Conservation (phyloP, 1,140 invertebrate genomes). For the Tribolium madens region DNA sequence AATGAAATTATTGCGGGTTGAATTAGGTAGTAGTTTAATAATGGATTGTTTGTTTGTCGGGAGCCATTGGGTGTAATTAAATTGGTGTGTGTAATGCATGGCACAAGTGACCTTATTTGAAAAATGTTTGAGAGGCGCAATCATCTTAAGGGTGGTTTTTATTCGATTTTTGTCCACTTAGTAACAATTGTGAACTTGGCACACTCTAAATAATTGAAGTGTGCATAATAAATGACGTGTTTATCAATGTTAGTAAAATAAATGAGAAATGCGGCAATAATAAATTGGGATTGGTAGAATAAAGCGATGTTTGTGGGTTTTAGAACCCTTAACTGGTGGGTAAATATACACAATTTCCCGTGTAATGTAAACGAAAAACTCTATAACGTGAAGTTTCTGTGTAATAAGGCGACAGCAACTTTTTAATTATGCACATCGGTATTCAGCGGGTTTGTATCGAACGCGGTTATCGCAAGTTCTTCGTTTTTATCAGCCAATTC, state of each 20-base stretch:
- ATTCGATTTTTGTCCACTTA: conserved; percentile 11
- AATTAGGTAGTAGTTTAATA: conserved; percentile 9
- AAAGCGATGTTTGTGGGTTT: conserved; percentile 37
- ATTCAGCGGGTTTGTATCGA: conserved; percentile 37
- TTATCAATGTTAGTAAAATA: conserved; percentile 36
- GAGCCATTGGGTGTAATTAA: conserved; percentile 13
- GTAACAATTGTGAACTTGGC: conserved; percentile 8
- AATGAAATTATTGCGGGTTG: conserved; percentile 15
- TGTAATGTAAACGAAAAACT: conserved; percentile 38
- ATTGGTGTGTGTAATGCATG: no score
- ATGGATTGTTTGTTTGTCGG: conserved; percentile 17
- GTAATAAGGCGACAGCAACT: conserved; percentile 38
- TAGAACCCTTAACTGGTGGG: conserved; percentile 35
- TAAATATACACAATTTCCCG: conserved; percentile 37
- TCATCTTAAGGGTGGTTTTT: conserved; percentile 15
- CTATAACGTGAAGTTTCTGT: conserved; percentile 36
- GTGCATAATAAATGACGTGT: conserved; percentile 35
- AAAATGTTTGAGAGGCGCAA: conserved; percentile 15
- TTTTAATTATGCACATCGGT: conserved; percentile 39
- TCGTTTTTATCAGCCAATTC: conserved; percentile 41
- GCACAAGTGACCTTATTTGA: conserved; percentile 20
- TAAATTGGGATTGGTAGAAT: conserved; percentile 36
- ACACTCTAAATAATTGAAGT: conserved; percentile 35
- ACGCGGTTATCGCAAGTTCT: conserved; percentile 40
- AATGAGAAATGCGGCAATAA: conserved; percentile 25